Evolutionary conservation across 2,113 vertebrate genomes (phyloP).

Genomic region (Plotosus lineatus): DNA sequence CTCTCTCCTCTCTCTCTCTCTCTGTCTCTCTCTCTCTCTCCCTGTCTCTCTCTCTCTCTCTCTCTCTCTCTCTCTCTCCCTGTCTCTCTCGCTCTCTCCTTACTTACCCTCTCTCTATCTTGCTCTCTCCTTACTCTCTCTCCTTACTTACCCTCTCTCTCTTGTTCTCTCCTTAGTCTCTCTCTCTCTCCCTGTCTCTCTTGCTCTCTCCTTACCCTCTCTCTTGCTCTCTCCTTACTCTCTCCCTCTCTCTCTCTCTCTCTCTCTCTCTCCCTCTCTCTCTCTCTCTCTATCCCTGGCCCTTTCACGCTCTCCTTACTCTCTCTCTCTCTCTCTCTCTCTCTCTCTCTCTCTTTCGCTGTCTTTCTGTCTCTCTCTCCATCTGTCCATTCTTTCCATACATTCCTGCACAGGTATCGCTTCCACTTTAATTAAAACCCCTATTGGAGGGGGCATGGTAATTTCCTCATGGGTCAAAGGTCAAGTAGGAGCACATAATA

Average conservation of each 20-base stretch:
- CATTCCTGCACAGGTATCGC: constrained; percentile 19
- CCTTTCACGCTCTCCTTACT: neutral
- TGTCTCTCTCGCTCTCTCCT: neutral
- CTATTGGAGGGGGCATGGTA: neutral
- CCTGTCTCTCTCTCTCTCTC: neutral
- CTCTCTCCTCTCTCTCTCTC: neutral
- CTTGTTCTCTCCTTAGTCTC: no score
- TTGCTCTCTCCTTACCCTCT: constrained; percentile 16
- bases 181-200: neutral
- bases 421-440: constrained; percentile 47
- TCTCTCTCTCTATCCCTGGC: neutral
- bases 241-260: neutral
- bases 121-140: neutral
- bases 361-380: neutral
- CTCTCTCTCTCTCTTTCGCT: neutral
- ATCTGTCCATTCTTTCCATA: constrained; percentile 5
- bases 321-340: neutral
- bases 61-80: neutral
- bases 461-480: constrained; percentile 39
- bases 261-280: neutral
- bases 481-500: constrained; percentile 32
- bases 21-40: neutral
- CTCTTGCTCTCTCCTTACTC: neutral
- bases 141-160: constrained; percentile 1
- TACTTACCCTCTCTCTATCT: neutral